phyloP scores from a whole-genome alignment of 2,797 vertebrate genomes.

The Sebastes nivosus region DNA sequence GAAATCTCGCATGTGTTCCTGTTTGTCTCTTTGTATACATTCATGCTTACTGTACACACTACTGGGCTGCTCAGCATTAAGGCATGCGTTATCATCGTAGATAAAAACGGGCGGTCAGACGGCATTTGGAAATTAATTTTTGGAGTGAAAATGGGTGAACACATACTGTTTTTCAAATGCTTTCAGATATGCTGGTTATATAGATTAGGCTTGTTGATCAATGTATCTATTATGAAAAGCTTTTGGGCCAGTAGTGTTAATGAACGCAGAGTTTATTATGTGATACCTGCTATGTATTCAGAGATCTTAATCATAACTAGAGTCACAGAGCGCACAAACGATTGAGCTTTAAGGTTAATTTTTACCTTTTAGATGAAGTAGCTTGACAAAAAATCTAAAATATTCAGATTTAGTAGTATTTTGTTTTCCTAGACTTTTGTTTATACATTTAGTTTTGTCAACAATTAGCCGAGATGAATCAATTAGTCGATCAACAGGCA shows the following conservation, averaged over 20 bases:
- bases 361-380: neutral
- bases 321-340: neutral
- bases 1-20: constrained; percentile 45
- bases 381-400: neutral
- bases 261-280: constrained; percentile 7
- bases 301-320: neutral
- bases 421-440: neutral
- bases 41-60: constrained; percentile 15
- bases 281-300: constrained; percentile 17
- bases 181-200: neutral
- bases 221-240: neutral
- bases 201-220: neutral
- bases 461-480: rapidly evolving
- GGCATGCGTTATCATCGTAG: constrained; percentile 56
- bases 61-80: constrained; percentile 17
- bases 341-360: neutral
- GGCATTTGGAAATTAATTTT: neutral
- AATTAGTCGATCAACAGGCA: too few relatives aligned
- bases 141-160: neutral
- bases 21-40: constrained; percentile 6
- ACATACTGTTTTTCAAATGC: neutral
- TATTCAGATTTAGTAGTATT: neutral
- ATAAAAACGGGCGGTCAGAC: constrained; percentile 16
- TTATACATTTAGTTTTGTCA: neutral
- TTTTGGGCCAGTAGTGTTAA: constrained; percentile 12